Conservation (phyloP, 1,140 invertebrate species). For the Stegodyphus mimosarum region DNA sequence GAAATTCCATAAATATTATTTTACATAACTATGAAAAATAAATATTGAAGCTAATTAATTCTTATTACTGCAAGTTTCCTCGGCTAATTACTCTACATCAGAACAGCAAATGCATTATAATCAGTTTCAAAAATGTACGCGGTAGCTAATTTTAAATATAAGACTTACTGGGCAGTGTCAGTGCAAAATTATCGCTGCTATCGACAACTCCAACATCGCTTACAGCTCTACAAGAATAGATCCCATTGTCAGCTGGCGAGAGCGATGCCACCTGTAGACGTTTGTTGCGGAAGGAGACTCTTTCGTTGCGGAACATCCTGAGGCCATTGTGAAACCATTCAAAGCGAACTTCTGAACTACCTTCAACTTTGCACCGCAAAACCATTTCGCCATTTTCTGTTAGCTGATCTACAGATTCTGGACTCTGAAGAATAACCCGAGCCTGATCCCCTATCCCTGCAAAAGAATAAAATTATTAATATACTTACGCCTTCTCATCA, state of each 20-base stretch:
- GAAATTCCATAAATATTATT: too few species aligned
- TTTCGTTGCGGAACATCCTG: slow-evolving; percentile 73
- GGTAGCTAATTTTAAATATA: background rate
- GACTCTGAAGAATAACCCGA: slow-evolving; percentile 75
- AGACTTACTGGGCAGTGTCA: slow-evolving; percentile 73
- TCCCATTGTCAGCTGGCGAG: slow-evolving; percentile 76
- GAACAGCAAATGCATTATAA: too few species aligned
- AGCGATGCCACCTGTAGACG: slow-evolving; percentile 75
- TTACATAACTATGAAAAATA: too few species aligned
- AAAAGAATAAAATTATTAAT: slow-evolving; percentile 56
- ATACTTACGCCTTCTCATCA: background rate
- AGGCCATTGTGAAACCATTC: slow-evolving; percentile 82
- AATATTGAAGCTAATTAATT: too few species aligned
- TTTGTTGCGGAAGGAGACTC: slow-evolving; percentile 74
- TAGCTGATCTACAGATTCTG: slow-evolving; percentile 72
- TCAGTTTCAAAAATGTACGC: background rate
- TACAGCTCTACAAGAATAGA: slow-evolving; percentile 77
- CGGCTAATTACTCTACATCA: too few species aligned
- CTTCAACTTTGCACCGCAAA: slow-evolving; percentile 80
- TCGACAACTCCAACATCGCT: slow-evolving; percentile 75
- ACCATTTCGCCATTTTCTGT: slow-evolving; percentile 74
- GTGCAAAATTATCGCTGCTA: slow-evolving; percentile 72
- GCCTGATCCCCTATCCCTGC: slow-evolving; percentile 77
- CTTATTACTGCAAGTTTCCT: too few species aligned
- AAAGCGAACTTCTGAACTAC: slow-evolving; percentile 77